A percentile compares a stretch with the other conserved stretches of the same genome.
Evolutionary conservation across 1,140 invertebrate genomes (phyloP).

Genomic region (Drosophila bipectinata): DNA sequence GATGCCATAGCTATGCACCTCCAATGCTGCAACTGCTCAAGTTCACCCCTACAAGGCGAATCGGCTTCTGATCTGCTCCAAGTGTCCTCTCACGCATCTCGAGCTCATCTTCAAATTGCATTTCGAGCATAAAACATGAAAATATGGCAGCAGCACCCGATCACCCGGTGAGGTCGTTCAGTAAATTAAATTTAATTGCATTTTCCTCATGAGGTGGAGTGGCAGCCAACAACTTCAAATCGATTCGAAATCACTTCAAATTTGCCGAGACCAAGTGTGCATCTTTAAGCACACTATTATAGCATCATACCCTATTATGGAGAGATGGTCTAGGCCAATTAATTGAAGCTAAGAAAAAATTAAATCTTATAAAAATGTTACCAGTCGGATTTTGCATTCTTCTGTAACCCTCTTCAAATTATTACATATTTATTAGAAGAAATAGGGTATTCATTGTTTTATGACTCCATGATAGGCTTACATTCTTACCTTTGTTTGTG

Average conservation of each 20-base stretch:
- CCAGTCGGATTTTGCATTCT: no score
- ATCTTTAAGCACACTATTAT: conserved; percentile 3
- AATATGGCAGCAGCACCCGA: conserved; percentile 41
- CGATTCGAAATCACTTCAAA: conserved; percentile 43
- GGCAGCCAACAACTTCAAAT: conserved; percentile 50
- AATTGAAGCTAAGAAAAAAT: not conserved
- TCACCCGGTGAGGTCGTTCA: conserved; percentile 63
- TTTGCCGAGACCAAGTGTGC: conserved; percentile 19
- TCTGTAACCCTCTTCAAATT: not conserved
- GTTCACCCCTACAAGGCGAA: conserved; percentile 52
- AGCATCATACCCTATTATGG: conserved; percentile 18
- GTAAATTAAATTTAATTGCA: conserved; percentile 72
- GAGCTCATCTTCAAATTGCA: conserved; percentile 61
- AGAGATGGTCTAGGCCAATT: not conserved
- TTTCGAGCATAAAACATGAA: conserved; percentile 51
- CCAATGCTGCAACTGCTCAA: conserved; percentile 46
- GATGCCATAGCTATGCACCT: conserved; percentile 6
- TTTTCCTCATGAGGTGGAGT: conserved; percentile 37
- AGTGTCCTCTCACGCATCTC: conserved; percentile 54
- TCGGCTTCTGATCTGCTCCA: conserved; percentile 41
- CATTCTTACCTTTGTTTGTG: conserved; percentile 41
- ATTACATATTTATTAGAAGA: not conserved
- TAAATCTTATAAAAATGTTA: no score
- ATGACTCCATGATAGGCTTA: not conserved
- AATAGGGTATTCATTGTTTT: conserved; percentile 16